phyloP scores from a whole-genome alignment of 2,797 vertebrate species.

The Taeniopygia guttata region DNA sequence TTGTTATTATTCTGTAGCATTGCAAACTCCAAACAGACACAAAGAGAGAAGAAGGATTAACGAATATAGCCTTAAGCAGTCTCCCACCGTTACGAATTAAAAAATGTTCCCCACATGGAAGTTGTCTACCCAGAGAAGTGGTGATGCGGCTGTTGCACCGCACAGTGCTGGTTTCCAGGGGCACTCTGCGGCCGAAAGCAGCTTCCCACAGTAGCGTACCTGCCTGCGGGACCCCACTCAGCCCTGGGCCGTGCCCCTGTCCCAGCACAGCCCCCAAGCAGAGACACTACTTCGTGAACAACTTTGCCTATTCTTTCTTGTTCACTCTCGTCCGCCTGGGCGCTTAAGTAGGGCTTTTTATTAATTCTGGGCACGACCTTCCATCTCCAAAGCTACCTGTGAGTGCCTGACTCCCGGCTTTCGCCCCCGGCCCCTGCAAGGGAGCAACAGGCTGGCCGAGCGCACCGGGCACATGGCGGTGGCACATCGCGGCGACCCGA shows the following conservation, averaged over 20 bases:
- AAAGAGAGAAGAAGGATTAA: neutral
- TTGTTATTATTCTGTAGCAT: neutral
- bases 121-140: neutral
- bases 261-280: accelerated
- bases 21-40: neutral
- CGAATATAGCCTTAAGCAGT: neutral
- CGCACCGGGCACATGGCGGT: neutral
- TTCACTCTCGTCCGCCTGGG: neutral
- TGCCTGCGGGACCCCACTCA: neutral
- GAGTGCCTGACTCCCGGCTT: neutral
- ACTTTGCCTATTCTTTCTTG: neutral
- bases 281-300: neutral
- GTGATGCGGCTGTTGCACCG: neutral
- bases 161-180: accelerated
- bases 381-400: neutral
- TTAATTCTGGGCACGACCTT: neutral
- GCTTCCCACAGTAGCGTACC: neutral
- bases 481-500: neutral
- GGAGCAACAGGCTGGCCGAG: neutral
- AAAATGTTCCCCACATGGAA: neutral
- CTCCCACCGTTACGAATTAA: neutral
- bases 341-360: neutral
- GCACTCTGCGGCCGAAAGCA: neutral
- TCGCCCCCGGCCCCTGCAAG: neutral
- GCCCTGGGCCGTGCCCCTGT: neutral